Evolutionary conservation across 2,888 invertebrate species (phyloP).

Genomic region (Idaea biselata): DNA sequence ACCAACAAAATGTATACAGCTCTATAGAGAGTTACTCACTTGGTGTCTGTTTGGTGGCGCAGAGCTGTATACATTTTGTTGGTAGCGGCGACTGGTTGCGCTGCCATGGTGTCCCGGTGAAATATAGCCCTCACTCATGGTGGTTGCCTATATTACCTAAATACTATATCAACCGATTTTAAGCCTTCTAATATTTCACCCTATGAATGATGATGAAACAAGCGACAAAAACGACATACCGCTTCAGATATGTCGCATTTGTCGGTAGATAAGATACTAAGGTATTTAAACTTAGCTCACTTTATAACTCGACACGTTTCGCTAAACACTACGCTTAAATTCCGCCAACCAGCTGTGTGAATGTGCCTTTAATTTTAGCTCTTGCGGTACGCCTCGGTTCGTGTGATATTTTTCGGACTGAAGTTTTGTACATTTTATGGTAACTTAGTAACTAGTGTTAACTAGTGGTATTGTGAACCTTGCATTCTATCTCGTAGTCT

Average conservation of each 20-base stretch:
- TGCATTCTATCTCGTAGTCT: too few species aligned
- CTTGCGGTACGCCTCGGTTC: not conserved
- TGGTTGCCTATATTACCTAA: too few species aligned
- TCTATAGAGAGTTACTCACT: too few species aligned
- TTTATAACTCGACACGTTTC: not conserved
- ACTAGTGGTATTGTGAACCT: not conserved
- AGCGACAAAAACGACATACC: not conserved
- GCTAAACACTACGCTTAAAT: not conserved
- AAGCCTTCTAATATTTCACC: not conserved
- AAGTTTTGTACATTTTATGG: not conserved
- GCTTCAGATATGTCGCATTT: not conserved
- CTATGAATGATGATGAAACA: not conserved
- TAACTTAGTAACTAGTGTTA: not conserved
- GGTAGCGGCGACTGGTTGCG: too few species aligned
- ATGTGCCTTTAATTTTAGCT: not conserved
- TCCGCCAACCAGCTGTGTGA: not conserved
- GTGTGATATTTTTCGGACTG: not conserved
- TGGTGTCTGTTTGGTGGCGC: too few species aligned
- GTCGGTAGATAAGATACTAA: not conserved
- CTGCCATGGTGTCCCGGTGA: too few species aligned
- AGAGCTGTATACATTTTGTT: too few species aligned
- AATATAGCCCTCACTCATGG: too few species aligned
- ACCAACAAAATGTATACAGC: too few species aligned
- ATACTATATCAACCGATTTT: not conserved
- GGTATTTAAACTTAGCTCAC: not conserved